phyloP scores from a whole-genome alignment of 2,113 vertebrate genomes.

The Sporophila hypoxantha region DNA sequence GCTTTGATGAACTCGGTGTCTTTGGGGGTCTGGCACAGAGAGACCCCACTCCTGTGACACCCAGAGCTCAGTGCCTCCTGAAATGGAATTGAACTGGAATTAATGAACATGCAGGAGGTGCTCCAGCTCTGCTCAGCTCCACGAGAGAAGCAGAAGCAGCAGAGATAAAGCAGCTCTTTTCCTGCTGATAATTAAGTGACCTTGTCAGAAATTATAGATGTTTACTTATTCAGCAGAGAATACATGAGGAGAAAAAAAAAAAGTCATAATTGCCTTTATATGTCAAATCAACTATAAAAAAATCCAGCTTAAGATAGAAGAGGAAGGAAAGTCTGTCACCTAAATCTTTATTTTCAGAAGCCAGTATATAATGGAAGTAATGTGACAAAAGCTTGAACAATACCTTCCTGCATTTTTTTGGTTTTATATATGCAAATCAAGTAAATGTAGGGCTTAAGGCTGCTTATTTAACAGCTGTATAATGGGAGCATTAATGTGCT shows the following conservation, averaged over 20 bases:
- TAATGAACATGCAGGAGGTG: not conserved
- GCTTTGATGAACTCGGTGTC: not conserved
- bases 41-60: constrained; percentile 24
- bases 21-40: not conserved
- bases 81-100: constrained; percentile 30
- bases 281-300: constrained; percentile 14
- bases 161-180: not conserved
- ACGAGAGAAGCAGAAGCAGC: not conserved
- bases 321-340: not conserved
- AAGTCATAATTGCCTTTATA: not conserved
- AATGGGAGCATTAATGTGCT: not conserved
- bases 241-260: not conserved
- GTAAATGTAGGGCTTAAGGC: not conserved
- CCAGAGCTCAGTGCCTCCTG: not conserved
- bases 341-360: not conserved
- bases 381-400: not conserved
- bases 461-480: constrained; percentile 9
- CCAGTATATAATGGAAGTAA: not conserved
- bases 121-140: not conserved
- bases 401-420: not conserved
- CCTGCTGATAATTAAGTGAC: constrained; percentile 43
- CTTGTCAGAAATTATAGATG: constrained; percentile 54
- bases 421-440: not conserved
- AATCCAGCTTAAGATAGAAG: not conserved
- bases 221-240: constrained; percentile 19